Conservation (phyloP, 2,888 invertebrate genomes). For the Drosophila multiciliata region DNA sequence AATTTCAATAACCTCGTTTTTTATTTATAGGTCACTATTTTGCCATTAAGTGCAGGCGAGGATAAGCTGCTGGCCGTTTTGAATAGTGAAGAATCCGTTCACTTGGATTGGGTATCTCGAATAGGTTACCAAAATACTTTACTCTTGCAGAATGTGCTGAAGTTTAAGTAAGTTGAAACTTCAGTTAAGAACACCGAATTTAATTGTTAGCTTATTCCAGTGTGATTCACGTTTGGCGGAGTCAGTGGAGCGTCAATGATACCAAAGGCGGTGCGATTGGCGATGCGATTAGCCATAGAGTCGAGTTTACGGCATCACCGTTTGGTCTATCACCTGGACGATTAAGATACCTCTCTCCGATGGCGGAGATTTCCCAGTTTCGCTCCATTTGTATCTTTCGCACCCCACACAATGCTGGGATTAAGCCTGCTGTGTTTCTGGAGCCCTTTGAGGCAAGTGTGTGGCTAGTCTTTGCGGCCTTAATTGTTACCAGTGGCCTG, state of each 20-base stretch:
- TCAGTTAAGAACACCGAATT: not conserved
- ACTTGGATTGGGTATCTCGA: conserved; percentile 73
- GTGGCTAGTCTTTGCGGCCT: conserved; percentile 86
- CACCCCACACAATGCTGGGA: conserved; percentile 86
- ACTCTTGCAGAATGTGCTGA: conserved; percentile 70
- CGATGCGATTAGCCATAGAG: conserved; percentile 64
- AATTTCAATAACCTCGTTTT: not conserved
- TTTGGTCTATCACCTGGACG: conserved; percentile 65
- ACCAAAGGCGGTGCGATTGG: conserved; percentile 79
- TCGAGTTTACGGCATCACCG: conserved; percentile 65
- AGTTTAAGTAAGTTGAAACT: conserved; percentile 69
- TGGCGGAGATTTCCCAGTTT: conserved; percentile 66
- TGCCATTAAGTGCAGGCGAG: conserved; percentile 61
- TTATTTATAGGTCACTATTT: conserved; percentile 53
- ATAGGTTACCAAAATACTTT: conserved; percentile 68
- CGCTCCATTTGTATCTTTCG: conserved; percentile 87
- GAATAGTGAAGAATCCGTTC: conserved; percentile 53
- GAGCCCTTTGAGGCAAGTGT: conserved; percentile 87
- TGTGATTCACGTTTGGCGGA: conserved; percentile 46
- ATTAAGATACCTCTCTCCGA: conserved; percentile 43
- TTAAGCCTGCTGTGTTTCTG: conserved; percentile 87
- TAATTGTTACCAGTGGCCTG: conserved; percentile 81
- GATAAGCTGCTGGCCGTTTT: conserved; percentile 61
- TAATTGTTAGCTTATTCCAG: conserved; percentile 40
- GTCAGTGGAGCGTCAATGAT: conserved; percentile 74